Evolutionary conservation across 2,113 vertebrate genomes (phyloP), one percentile per base, ranked within the genome.

Genomic region (Oxygymnocypris stewartii): DNA sequence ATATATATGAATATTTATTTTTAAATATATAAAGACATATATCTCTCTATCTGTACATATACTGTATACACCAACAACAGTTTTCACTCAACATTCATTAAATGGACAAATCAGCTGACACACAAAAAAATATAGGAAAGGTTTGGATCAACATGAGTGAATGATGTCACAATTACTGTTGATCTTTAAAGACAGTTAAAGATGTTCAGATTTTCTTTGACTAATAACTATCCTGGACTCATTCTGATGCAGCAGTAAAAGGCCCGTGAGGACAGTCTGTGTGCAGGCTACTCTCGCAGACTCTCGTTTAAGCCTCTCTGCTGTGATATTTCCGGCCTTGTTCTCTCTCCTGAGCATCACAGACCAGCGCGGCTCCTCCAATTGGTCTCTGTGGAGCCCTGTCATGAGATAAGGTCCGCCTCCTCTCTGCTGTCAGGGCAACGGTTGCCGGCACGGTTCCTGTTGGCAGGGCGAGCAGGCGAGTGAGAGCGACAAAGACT

Each of bases 401-500:
- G 88, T 84, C 88, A 84, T 25, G 31, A 87, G 88, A 89, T 87
- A 89, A 89, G 80, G 84, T 86, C 76, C 69, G 31, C 75, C 86
- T 84, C 79, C 54, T 57, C 82, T 73, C 74, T 25, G 81, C 87
- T 87, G 84, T 88, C 88, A 87, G 84, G 88, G 87, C 88, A 88
- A 89, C 87, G 85, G 86, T 87, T 88, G 77, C 83, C 76, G 67
- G 88, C 80, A 67, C 86, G 78, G 86, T 87, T 89, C 85, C 88
- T 86, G 88, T 86, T 89, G 88, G 88, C 88, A 88, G 82, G 92
- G 93, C 92, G 94, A 94, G 91, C 94, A 94, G 94, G 93, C 90
- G 89, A 95, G 94, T 94, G 95, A 96, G 96, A 96, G 95, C 95
- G 95, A 95, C 95, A 94, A 95, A 95, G 84, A 88, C 95, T 96